Conservation (phyloP, 64 coral and sea anemone genomes). For the Montipora cactus region DNA sequence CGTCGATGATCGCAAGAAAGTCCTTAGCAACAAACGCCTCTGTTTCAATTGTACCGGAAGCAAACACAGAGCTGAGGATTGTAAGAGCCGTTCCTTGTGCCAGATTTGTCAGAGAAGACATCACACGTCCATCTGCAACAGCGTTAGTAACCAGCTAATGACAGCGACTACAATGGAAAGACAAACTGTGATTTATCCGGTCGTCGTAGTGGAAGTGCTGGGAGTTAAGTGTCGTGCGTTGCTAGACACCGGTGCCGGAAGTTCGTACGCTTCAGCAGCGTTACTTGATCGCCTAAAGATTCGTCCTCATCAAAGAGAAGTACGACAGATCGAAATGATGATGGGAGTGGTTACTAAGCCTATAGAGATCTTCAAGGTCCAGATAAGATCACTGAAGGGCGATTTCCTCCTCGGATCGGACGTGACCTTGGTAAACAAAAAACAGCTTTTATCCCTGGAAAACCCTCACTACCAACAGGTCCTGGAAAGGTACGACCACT, state of each 20-base stretch:
- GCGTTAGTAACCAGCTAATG: too few relatives aligned
- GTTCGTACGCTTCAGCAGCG: conserved; percentile 38
- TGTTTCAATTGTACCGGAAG: too few relatives aligned
- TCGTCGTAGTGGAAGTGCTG: too few relatives aligned
- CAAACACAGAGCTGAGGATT: too few relatives aligned
- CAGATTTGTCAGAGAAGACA: too few relatives aligned
- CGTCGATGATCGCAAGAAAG: too few relatives aligned
- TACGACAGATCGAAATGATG: conserved; percentile 30
- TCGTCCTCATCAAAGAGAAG: conserved; percentile 2
- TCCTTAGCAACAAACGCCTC: too few relatives aligned
- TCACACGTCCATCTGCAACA: too few relatives aligned
- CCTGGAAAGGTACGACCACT: conserved; percentile 7
- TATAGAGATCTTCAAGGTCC: conserved; percentile 8
- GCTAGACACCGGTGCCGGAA: conserved; percentile 32
- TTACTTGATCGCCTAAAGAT: conserved; percentile 28
- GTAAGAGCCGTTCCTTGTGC: too few relatives aligned
- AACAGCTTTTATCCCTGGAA: conserved; percentile 21
- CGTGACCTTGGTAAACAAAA: conserved; percentile 22
- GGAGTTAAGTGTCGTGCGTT: background rate
- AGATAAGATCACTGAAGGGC: conserved; percentile 15
- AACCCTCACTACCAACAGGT: conserved; percentile 25
- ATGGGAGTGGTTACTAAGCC: conserved; percentile 5
- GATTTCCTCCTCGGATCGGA: conserved; percentile 3
- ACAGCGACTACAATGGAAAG: too few relatives aligned
- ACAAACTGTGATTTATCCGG: too few relatives aligned